Base-by-base conservation (phyloP, 2,888 invertebrate species). In the Catonia carolina region DNA sequence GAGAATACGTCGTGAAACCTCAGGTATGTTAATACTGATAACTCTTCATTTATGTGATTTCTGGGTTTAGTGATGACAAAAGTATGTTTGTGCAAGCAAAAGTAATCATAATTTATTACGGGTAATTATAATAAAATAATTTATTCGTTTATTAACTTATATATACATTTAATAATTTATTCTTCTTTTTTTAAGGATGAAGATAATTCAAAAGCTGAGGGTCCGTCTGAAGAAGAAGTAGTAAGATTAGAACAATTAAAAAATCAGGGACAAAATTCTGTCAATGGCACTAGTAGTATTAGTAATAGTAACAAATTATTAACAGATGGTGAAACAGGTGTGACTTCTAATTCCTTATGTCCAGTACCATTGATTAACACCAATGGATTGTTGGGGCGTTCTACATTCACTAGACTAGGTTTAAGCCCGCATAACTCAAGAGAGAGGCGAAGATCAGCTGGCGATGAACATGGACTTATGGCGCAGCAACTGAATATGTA, bases 381-480 rank as follows among this genome's bases (percentile, higher is more conserved):
- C 14, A 45, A 45, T 23, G 45, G 45, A 18, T 22, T 45, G 14
- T 7, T 45, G 5, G 45, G 45, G 20, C 22, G 27, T 8, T 17
- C 45, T 22, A 23, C 45, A 10, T 14, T 20, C 14, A 45, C 6
- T 51, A 48, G 58, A 36, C 54, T 62, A 10, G 59, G 62, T 15
- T 59, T 65, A 35, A 70, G 70, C 36, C 71, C 71, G 1, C 69
- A 72, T 60, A 73, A 75, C 42, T 73, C 75, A 0, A 74, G 74
- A 61, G 82, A 86, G 68, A 78, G 90, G 31, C 79, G 90, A n/a
- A 83, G 85, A 66, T 89, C 89, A 2, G 88, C 89, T 2, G 90
- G 89, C 1, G 89, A 89, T 73, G 89, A 89, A 69, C 84, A 84
- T 67, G 77, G 82, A 67, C 73, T 85, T 3, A 61, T 66, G n/a